These are phyloP conservation scores for Ptilodon capucinus DNA, from an alignment of 2,888 invertebrate species.

Conservation along the genomic window DNA sequence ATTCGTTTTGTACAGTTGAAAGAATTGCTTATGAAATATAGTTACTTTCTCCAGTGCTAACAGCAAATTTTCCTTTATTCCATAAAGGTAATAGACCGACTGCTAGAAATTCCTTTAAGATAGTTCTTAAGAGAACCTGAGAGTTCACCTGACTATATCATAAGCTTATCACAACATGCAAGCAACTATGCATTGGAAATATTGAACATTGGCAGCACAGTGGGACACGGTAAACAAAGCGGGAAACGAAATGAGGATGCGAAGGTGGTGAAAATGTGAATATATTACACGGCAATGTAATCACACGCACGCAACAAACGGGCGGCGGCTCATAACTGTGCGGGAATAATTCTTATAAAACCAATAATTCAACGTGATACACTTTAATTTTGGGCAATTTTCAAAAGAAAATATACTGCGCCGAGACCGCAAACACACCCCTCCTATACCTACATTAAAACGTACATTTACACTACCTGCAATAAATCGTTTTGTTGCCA, in stretches of 20 bases:
- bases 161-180: too few relatives aligned
- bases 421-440: background rate
- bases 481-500: conserved; percentile 5
- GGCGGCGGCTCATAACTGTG: conserved; percentile 54
- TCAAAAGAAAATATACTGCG: conserved; percentile 46
- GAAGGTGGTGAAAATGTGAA: conserved; percentile 79
- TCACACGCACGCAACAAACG: conserved; percentile 78
- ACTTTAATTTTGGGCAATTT: conserved; percentile 71
- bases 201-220: conserved; percentile 26
- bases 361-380: conserved; percentile 75
- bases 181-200: conserved; percentile 17
- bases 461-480: conserved; percentile 13
- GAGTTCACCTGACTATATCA: too few relatives aligned
- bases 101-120: too few relatives aligned
- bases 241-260: conserved; percentile 69
- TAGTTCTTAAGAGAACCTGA: too few relatives aligned
- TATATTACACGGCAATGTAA: conserved; percentile 77
- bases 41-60: background rate
- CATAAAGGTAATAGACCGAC: too few relatives aligned
- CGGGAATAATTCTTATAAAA: conserved; percentile 67
- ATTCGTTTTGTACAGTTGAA: conserved; percentile 34
- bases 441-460: background rate
- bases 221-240: conserved; percentile 48
- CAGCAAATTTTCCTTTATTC: too few relatives aligned
- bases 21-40: background rate